Percentiles rank a stretch among this genome's conserved stretches.
Conservation (phyloP, 2,888 invertebrate genomes). For the Hypselothyrea guttata region DNA sequence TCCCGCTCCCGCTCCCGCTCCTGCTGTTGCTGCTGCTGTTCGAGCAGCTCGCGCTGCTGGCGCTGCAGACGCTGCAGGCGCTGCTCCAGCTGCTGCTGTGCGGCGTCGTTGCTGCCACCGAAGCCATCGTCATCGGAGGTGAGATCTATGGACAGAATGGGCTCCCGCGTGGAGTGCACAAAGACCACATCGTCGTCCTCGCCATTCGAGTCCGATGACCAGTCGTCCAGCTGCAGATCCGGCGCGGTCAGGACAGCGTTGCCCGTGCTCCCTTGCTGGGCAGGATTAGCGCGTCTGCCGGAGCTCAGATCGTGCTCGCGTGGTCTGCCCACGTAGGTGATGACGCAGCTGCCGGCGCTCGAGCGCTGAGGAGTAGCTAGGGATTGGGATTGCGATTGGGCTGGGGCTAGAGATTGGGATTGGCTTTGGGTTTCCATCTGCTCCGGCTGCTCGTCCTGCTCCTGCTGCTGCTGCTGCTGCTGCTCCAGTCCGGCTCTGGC, state of each 20-base stretch:
- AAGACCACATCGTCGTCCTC: constrained; percentile 85
- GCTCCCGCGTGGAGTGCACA: constrained; percentile 82
- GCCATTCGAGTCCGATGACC: constrained; percentile 86
- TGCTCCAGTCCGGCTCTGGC: constrained; percentile 9
- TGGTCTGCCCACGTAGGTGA: constrained; percentile 64
- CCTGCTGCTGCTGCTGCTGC: constrained; percentile 17
- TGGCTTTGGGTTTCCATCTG: too few relatives aligned
- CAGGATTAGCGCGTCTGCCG: constrained; percentile 13
- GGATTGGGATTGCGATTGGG: constrained; percentile 18
- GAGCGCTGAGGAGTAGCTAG: too few relatives aligned
- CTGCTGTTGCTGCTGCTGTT: not conserved
- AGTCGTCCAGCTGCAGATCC: constrained; percentile 88
- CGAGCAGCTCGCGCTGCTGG: constrained; percentile 13
- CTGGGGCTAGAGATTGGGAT: too few relatives aligned
- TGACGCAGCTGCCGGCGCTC: constrained; percentile 59
- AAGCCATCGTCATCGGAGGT: constrained; percentile 84
- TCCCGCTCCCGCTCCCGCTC: too few relatives aligned
- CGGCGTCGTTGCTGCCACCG: constrained; percentile 27
- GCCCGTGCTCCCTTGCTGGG: too few relatives aligned
- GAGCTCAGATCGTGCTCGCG: constrained; percentile 38
- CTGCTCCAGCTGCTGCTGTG: constrained; percentile 11
- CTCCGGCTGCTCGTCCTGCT: constrained; percentile 23
- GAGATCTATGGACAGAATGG: constrained; percentile 84
- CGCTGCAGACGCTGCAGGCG: constrained; percentile 7
- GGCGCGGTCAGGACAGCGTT: constrained; percentile 83